Percentiles rank a stretch among this genome's conserved stretches.
These are phyloP conservation scores for Dicerorhinus sumatrensis DNA, from an alignment of 2,113 vertebrate genomes.

Conservation along the genomic window DNA sequence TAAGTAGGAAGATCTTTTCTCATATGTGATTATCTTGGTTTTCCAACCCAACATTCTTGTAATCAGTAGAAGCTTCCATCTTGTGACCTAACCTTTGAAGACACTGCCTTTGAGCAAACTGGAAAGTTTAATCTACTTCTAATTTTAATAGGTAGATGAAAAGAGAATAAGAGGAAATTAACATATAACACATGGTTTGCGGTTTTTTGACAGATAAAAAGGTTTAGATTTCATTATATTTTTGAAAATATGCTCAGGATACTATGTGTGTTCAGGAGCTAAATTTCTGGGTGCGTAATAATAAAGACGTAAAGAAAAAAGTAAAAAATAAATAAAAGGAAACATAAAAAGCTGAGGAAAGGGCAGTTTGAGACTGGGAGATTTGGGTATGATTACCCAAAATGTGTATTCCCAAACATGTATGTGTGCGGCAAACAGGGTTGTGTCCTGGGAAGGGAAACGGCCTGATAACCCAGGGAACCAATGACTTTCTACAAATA, in stretches of 20 bases:
- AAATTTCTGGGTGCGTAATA: conserved; percentile 37
- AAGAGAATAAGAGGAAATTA: conserved; percentile 42
- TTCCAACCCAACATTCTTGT: conserved; percentile 22
- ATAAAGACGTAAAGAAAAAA: conserved; percentile 47
- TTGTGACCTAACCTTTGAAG: conserved; percentile 7
- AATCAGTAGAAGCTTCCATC: background rate
- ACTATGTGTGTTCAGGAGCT: background rate
- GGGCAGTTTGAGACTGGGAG: background rate
- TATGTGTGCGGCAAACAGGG: background rate
- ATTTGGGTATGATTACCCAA: background rate
- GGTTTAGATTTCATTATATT: background rate
- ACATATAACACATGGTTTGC: background rate
- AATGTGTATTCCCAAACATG: background rate
- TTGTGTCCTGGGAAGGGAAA: background rate
- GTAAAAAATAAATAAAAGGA: background rate
- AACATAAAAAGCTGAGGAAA: background rate
- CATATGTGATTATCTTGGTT: conserved; percentile 19
- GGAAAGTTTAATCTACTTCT: conserved; percentile 5
- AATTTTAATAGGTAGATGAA: conserved; percentile 56
- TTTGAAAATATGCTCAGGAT: conserved; percentile 42
- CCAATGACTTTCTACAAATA: background rate
- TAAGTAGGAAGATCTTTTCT: conserved; percentile 6
- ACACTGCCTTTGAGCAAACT: conserved; percentile 31
- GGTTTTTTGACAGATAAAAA: background rate
- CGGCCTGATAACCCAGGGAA: background rate